These are phyloP conservation scores for Gnatocerus cornutus DNA, from an alignment of 2,888 invertebrate species.

Conservation along the genomic window DNA sequence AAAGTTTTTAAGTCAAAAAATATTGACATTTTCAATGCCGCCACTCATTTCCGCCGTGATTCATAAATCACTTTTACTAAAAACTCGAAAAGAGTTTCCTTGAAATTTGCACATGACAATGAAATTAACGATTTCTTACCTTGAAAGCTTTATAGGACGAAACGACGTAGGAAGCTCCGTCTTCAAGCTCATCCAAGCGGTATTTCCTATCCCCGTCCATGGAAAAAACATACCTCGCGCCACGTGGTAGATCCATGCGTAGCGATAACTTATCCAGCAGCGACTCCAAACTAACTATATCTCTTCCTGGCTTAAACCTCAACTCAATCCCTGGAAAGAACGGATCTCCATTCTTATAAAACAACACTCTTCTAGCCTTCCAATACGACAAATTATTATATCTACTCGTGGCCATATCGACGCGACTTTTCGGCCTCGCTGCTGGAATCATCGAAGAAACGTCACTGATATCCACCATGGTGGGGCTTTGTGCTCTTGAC, in stretches of 20 bases:
- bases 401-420: conserved; percentile 74
- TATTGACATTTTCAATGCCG: conserved; percentile 13
- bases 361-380: conserved; percentile 89
- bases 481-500: conserved; percentile 72
- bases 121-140: conserved; percentile 72
- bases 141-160: conserved; percentile 94
- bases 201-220: conserved; percentile 92
- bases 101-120: background rate
- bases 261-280: conserved; percentile 90
- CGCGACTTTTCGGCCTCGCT: conserved; percentile 72
- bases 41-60: conserved; percentile 16
- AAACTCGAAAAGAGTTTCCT: conserved; percentile 7
- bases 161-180: conserved; percentile 94
- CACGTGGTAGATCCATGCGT: conserved; percentile 89
- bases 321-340: conserved; percentile 91
- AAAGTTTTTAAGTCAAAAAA: conserved; percentile 16
- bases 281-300: conserved; percentile 89
- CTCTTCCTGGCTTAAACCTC: conserved; percentile 92
- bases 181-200: conserved; percentile 88
- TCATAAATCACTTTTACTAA: conserved; percentile 19
- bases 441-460: conserved; percentile 75
- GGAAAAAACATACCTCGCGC: conserved; percentile 92
- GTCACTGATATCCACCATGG: conserved; percentile 76
- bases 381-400: conserved; percentile 86
- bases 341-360: conserved; percentile 95